Evolutionary conservation across 92 coral and sea anemone species (phyloP), one percentile per base, ranked within the genome.

Genomic region (Pocillopora meandrina): DNA sequence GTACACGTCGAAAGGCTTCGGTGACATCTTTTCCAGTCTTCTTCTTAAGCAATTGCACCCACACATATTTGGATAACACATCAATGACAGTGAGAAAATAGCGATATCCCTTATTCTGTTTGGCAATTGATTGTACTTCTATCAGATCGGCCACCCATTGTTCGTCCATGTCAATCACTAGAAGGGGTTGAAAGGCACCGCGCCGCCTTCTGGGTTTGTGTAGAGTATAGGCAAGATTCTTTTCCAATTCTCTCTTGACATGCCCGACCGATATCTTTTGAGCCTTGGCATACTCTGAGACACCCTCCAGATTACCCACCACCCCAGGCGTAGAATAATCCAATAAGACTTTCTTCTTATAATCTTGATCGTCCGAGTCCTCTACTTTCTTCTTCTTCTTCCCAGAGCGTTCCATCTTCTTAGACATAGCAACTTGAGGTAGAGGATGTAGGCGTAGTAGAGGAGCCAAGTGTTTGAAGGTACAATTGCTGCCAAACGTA

Each of bases 41-140:
- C n/a, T n/a, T n/a, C n/a, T n/a, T n/a, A n/a, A n/a, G n/a, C n/a
- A n/a, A 82, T 82, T n/a, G n/a, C n/a, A n/a, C 87, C 90, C 90
- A 90, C 2, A 90, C 90, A 16, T 77, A 78, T 33, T 80, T 84
- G 65, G 91, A 87, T 52, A 90, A 65, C 18, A 88, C 82, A 36
- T 88, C 91, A 16, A 82, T 21, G 20, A 61, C 36, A 17, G 84
- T 83, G 19, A 88, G 33, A 61, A 62, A 19, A 70, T 82, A 82
- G 15, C 56, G 23, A 17, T 47, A 34, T 1, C 80, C 80, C 2
- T 19, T 17, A 33, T 88, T 88, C 10, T 61, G 13, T n/a, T 12
- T 16, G 17, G 74, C 20, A 2, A 76, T 15, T 4, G 0, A 0
- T 23, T 70, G 75, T 55, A 88, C 67, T 68, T 82, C 91, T 17